Percentiles rank a stretch among this genome's conserved stretches.
These are phyloP conservation scores for Tanaodytes sp. DNA, from an alignment of 2,888 invertebrate genomes.

Conservation along the genomic window DNA sequence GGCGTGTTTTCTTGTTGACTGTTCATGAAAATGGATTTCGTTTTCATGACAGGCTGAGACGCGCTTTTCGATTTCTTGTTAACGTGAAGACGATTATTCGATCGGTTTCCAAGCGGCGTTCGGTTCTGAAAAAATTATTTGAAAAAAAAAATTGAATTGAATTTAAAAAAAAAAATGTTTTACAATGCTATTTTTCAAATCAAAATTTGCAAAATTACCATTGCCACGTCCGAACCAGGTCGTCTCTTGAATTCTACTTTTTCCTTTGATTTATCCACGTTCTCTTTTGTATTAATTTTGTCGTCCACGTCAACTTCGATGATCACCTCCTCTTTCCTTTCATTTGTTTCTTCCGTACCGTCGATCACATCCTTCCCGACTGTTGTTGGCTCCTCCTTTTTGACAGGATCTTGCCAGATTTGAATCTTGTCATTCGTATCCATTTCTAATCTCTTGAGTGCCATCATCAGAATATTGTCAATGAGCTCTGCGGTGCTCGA, in stretches of 20 bases:
- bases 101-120: constrained; percentile 66
- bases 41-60: constrained; percentile 43
- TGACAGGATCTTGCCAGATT: constrained; percentile 61
- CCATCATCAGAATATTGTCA: constrained; percentile 39
- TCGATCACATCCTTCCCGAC: constrained; percentile 59
- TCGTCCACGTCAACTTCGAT: too few relatives aligned
- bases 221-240: too few relatives aligned
- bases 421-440: constrained; percentile 58
- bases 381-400: constrained; percentile 11
- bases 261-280: too few relatives aligned
- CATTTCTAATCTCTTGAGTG: constrained; percentile 27
- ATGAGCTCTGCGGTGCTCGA: constrained; percentile 34
- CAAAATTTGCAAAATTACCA: too few relatives aligned
- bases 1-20: constrained; percentile 66
- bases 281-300: too few relatives aligned
- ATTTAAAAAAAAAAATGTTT: background rate
- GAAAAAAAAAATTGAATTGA: too few relatives aligned
- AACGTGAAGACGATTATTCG: constrained; percentile 65
- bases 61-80: constrained; percentile 58
- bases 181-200: too few relatives aligned
- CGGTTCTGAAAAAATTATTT: constrained; percentile 63
- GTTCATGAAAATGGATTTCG: constrained; percentile 53
- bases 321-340: constrained; percentile 5
- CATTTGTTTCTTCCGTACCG: constrained; percentile 58
- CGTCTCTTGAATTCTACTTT: too few relatives aligned